Evolutionary conservation across 2,888 invertebrate genomes (phyloP).

Genomic region (Limenitis camilla): DNA sequence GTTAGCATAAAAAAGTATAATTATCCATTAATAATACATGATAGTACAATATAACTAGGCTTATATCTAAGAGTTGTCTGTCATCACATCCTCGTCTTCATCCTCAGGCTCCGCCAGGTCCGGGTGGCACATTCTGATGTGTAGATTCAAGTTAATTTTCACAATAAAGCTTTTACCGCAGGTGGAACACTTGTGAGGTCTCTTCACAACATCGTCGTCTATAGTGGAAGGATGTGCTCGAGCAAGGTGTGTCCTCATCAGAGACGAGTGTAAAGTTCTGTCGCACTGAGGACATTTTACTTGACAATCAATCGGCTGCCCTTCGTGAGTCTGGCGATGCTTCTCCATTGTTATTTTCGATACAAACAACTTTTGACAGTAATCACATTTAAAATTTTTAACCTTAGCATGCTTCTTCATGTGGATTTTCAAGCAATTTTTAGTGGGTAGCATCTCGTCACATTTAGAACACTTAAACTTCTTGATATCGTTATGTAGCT

Average conservation of each 20-base stretch:
- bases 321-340: slow-evolving; percentile 60
- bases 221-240: slow-evolving; percentile 54
- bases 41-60: slow-evolving; percentile 27
- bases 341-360: slow-evolving; percentile 70
- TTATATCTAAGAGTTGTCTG: slow-evolving; percentile 58
- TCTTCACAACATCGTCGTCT: slow-evolving; percentile 64
- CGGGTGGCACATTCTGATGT: slow-evolving; percentile 65
- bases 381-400: slow-evolving; percentile 68
- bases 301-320: slow-evolving; percentile 63
- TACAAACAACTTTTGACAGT: slow-evolving; percentile 62
- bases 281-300: slow-evolving; percentile 66
- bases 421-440: slow-evolving; percentile 64
- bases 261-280: slow-evolving; percentile 59
- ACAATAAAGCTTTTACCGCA: slow-evolving; percentile 68
- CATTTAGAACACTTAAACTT: slow-evolving; percentile 68
- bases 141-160: slow-evolving; percentile 63
- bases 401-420: slow-evolving; percentile 70
- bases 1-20: slow-evolving; percentile 61
- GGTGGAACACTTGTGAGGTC: slow-evolving; percentile 63
- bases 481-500: slow-evolving; percentile 64
- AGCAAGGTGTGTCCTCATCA: slow-evolving; percentile 55
- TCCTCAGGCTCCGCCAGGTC: slow-evolving; percentile 65
- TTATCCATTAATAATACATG: slow-evolving; percentile 43
- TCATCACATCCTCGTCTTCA: slow-evolving; percentile 67
- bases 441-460: slow-evolving; percentile 67